Conservation (phyloP, 2,113 vertebrate genomes). For the Embiotoca jacksoni region DNA sequence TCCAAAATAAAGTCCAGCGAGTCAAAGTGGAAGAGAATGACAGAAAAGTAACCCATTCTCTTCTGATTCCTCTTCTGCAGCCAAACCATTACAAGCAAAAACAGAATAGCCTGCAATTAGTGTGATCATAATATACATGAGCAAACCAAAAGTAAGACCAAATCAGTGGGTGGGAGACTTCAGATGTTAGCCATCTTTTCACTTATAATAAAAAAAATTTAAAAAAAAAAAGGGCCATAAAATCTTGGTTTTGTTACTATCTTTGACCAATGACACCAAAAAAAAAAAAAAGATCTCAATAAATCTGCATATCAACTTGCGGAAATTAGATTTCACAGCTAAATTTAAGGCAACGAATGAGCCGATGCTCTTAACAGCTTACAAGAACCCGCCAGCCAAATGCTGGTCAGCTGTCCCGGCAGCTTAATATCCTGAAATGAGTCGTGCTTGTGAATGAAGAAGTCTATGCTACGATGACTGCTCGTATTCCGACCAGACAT, state of each 20-base stretch:
- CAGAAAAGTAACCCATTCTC: not conserved
- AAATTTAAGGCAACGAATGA: not conserved
- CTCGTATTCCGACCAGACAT: not conserved
- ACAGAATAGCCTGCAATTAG: not conserved
- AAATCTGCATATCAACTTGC: slow-evolving; percentile 13
- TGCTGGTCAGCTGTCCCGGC: slow-evolving; percentile 32
- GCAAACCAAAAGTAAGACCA: not conserved
- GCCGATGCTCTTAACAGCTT: slow-evolving; percentile 20
- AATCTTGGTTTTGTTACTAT: no score
- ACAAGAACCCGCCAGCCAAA: slow-evolving; percentile 8
- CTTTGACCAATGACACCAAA: no score
- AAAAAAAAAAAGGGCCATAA: no score
- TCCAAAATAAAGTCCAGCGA: not conserved
- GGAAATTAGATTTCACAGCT: slow-evolving; percentile 9
- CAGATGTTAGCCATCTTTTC: not conserved
- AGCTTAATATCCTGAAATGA: slow-evolving; percentile 3
- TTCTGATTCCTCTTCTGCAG: not conserved
- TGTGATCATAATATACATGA: not conserved
- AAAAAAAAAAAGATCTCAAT: not conserved
- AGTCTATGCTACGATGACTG: not conserved
- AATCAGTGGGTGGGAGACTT: not conserved
- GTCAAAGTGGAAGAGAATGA: slow-evolving; percentile 1
- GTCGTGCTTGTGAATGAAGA: slow-evolving; percentile 20
- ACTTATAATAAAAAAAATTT: no score
- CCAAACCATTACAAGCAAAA: not conserved